These are phyloP conservation scores for Melanotaenia pygmaea DNA, from an alignment of 2,797 vertebrate genomes.

Conservation along the genomic window DNA sequence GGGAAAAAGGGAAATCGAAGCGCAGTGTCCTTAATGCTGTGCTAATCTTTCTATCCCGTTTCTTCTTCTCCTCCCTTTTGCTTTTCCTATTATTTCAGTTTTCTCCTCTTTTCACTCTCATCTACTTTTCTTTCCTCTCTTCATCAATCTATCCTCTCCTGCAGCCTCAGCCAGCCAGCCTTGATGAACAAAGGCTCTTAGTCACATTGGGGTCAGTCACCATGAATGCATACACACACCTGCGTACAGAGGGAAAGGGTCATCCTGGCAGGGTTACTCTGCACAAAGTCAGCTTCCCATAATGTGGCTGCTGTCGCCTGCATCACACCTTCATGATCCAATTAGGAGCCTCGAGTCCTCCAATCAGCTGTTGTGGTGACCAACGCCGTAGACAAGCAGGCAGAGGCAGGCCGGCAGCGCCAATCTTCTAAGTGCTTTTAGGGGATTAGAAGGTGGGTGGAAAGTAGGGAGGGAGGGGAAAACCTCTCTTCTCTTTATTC, in stretches of 20 bases:
- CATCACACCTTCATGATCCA: slow-evolving; percentile 99
- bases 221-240: slow-evolving; percentile 43
- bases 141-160: slow-evolving; percentile 82
- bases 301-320: slow-evolving; percentile 91
- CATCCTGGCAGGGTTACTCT: slow-evolving; percentile 83
- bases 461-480: slow-evolving; percentile 87
- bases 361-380: slow-evolving; percentile 91
- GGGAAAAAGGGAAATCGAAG: slow-evolving; percentile 34
- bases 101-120: slow-evolving; percentile 42
- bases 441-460: slow-evolving; percentile 97
- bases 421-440: slow-evolving; percentile 99
- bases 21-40: slow-evolving; percentile 20
- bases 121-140: slow-evolving; percentile 66
- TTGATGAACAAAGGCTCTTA: slow-evolving; percentile 97
- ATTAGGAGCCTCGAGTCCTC: slow-evolving; percentile 92
- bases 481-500: slow-evolving; percentile 53
- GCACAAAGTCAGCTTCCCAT: slow-evolving; percentile 95
- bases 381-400: slow-evolving; percentile 90
- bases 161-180: slow-evolving; percentile 69
- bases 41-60: slow-evolving; percentile 26
- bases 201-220: slow-evolving; percentile 96
- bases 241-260: slow-evolving; percentile 70
- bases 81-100: slow-evolving; percentile 28
- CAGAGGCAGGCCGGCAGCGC: slow-evolving; percentile 92
- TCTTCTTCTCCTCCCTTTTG: not conserved